phyloP scores from a whole-genome alignment of 2,888 invertebrate species.

The Dysmachus trigonus region DNA sequence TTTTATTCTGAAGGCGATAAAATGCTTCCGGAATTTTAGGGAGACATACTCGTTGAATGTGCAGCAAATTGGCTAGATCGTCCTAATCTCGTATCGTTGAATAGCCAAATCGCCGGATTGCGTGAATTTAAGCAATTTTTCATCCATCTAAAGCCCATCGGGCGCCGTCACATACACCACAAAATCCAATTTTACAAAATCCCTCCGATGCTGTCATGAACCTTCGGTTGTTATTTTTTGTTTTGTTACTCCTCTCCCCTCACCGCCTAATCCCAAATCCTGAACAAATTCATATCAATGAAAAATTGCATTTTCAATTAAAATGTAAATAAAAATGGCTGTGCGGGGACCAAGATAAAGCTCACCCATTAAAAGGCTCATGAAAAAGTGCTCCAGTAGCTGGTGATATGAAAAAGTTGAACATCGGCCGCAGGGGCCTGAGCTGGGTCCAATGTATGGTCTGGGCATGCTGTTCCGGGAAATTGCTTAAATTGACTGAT shows the following conservation, averaged over 20 bases:
- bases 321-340: conserved; percentile 1
- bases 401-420: background rate
- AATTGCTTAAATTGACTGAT: conserved; percentile 31
- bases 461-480: background rate
- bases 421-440: background rate
- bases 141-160: background rate
- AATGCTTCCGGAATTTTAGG: background rate
- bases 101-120: background rate
- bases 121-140: background rate
- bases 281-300: conserved; percentile 17
- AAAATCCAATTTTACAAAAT: conserved; percentile 4
- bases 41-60: background rate
- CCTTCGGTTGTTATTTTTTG: background rate
- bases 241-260: background rate
- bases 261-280: background rate
- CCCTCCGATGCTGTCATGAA: background rate
- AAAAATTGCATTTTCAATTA: conserved; percentile 33
- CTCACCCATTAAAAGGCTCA: background rate
- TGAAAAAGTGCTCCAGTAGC: background rate
- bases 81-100: background rate
- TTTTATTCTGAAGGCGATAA: background rate
- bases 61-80: background rate
- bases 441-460: background rate
- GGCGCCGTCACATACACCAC: background rate
- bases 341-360: background rate